Conservation (phyloP, 2,113 vertebrate species). For the Cyprinus carpio region DNA sequence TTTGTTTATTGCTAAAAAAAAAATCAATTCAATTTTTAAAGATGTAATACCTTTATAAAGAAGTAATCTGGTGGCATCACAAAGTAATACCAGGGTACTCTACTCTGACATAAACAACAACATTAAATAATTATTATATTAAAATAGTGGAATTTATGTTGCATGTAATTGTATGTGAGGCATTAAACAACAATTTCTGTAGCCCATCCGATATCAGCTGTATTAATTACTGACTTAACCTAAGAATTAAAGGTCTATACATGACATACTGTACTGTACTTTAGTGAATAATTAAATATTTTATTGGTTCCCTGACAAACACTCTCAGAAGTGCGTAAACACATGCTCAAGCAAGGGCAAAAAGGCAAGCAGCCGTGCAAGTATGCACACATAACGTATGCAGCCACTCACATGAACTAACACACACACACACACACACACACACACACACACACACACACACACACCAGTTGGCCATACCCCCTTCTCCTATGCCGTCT, state of each 20-base stretch:
- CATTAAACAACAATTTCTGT: slow-evolving; percentile 18
- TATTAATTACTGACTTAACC: too few relatives aligned
- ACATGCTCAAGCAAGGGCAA: slow-evolving; percentile 34
- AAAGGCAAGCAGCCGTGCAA: slow-evolving; percentile 51
- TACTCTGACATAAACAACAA: too few relatives aligned
- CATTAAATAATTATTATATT: background rate
- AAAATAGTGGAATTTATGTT: background rate
- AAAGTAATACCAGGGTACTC: too few relatives aligned
- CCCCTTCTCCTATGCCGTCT: slow-evolving; percentile 67
- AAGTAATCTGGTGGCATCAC: too few relatives aligned
- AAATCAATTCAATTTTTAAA: too few relatives aligned
- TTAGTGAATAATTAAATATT: too few relatives aligned
- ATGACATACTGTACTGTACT: too few relatives aligned
- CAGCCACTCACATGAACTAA: background rate
- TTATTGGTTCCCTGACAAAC: slow-evolving; percentile 67
- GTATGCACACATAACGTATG: slow-evolving; percentile 46
- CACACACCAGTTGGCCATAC: slow-evolving; percentile 29
- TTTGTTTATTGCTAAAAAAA: background rate
- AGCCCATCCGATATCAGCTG: slow-evolving; percentile 59
- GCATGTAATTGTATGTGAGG: background rate
- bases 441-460: background rate
- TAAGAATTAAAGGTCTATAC: too few relatives aligned
- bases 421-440: slow-evolving; percentile 12
- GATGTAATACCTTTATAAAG: too few relatives aligned
- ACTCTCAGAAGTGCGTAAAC: slow-evolving; percentile 16